These are phyloP conservation scores for Ellobium chinense DNA, from an alignment of 2,888 invertebrate species.

Conservation along the genomic window DNA sequence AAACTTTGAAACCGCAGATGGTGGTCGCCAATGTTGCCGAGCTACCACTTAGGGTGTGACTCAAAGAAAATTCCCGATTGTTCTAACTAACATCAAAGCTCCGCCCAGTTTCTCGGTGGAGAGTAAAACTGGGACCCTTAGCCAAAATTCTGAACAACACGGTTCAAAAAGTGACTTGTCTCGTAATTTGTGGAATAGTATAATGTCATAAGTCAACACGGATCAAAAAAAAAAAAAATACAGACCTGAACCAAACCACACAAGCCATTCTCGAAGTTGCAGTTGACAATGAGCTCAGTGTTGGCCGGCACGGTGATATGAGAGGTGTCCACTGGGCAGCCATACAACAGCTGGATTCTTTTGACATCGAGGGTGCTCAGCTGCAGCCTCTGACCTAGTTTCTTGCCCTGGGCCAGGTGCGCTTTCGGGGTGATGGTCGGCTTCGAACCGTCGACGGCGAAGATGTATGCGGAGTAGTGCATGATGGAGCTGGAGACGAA, in stretches of 20 bases:
- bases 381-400: constrained; percentile 79
- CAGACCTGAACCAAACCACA: constrained; percentile 27
- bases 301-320: constrained; percentile 34
- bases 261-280: constrained; percentile 27
- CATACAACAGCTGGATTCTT: constrained; percentile 41
- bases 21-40: too few relatives aligned
- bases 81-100: too few relatives aligned
- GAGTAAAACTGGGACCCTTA: too few relatives aligned
- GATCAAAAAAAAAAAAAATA: not conserved
- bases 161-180: too few relatives aligned
- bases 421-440: constrained; percentile 78
- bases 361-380: constrained; percentile 36
- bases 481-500: constrained; percentile 82
- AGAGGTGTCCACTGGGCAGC: constrained; percentile 38
- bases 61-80: too few relatives aligned
- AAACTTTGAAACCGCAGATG: too few relatives aligned
- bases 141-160: too few relatives aligned
- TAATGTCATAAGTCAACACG: too few relatives aligned
- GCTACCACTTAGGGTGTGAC: too few relatives aligned
- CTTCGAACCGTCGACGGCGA: constrained; percentile 72
- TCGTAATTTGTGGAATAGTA: too few relatives aligned
- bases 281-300: constrained; percentile 28
- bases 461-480: constrained; percentile 84
- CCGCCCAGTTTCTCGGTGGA: too few relatives aligned
- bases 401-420: constrained; percentile 41